phyloP scores from a whole-genome alignment of 2,888 invertebrate genomes.

The Eupithecia abbreviata region DNA sequence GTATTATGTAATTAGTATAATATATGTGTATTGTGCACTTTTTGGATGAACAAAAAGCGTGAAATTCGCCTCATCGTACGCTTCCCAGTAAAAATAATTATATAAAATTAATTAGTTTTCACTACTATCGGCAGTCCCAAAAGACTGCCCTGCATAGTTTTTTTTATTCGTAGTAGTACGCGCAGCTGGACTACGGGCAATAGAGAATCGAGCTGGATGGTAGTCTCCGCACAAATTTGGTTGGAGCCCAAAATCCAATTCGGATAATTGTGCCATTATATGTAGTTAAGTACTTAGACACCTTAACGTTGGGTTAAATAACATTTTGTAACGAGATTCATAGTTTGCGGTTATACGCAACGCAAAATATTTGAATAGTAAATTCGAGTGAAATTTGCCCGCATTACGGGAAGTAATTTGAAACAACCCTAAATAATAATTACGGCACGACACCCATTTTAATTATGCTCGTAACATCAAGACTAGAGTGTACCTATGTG shows the following conservation, averaged over 20 bases:
- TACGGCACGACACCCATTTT: not conserved
- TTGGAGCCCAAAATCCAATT: not conserved
- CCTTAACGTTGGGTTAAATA: not conserved
- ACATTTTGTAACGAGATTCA: not conserved
- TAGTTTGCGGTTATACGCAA: not conserved
- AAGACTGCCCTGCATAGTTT: no score
- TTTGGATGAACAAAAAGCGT: no score
- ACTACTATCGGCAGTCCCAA: no score
- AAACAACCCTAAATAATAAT: slow-evolving; percentile 7
- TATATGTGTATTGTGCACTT: no score
- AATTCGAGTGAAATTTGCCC: not conserved
- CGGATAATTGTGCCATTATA: not conserved
- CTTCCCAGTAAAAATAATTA: no score
- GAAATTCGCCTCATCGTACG: no score
- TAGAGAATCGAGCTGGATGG: no score
- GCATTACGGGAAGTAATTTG: not conserved
- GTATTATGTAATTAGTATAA: no score
- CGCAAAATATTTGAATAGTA: not conserved
- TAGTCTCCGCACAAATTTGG: no score
- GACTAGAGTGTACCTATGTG: not conserved
- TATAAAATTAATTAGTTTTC: no score
- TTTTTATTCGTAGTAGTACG: no score
- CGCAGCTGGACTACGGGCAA: no score
- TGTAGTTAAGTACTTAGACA: not conserved
- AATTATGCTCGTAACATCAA: slow-evolving; percentile 1